Evolutionary conservation across 2,888 invertebrate species (phyloP), one percentile per base, ranked within the genome.

Genomic region (Diarsia mendica): DNA sequence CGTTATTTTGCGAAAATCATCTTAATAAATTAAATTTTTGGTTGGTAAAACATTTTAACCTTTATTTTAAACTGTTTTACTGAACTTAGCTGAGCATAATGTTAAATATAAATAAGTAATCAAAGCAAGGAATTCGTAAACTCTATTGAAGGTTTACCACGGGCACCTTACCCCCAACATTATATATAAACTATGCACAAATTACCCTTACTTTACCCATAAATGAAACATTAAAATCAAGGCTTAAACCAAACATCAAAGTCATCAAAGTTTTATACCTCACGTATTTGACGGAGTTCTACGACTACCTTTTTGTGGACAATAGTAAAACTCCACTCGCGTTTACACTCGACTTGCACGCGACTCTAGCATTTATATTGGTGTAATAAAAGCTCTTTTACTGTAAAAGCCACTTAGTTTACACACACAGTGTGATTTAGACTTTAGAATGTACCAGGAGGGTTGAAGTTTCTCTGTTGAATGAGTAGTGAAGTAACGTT

Each of bases 351-450:
- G 75, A 51, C 73, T 77, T 63, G 78, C 87, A 87, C 73, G 81
- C 85, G 81, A 88, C 79, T 87, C 65, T 86, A 71, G 87, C 78
- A 48, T 86, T 88, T 87, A 85, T 78, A 77, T 61, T 78, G 66
- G 64, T 48, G 83, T 83, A 77, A 85, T 88, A 87, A 87, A 87
- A 80, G 75, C 81, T 79, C 70, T 86, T 87, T 86, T 87, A 86
- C 78, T 88, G 70, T 88, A 83, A 88, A 87, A 88, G 76, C 83
- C 76, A 83, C 85, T 87, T 81, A 76, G 28, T 3, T 44, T 20
- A 13, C 3, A n/a, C 44, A 28, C 20, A 6, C 49, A 75, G 61
- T 60, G 20, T 60, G 71, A 80, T 71, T 69, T 67, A 48, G 67
- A 79, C 86, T 81, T 48, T 73, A 55, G 23, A 15, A 15, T 55